phyloP scores from a whole-genome alignment of 1,140 invertebrate genomes.

The Papilio helenus region DNA sequence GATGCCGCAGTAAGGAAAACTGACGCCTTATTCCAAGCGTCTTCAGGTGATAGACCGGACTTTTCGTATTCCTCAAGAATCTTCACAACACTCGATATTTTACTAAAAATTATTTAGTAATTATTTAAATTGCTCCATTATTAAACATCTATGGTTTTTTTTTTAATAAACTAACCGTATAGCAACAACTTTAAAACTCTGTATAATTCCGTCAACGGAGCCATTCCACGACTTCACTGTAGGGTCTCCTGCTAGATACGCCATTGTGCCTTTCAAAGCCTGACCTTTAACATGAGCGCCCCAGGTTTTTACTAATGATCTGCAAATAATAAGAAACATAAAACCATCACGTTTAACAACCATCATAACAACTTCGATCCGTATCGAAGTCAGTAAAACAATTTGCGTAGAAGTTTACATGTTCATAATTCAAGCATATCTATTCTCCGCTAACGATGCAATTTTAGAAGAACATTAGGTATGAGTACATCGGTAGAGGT shows the following conservation, averaged over 20 bases:
- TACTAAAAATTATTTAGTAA: conserved; percentile 78
- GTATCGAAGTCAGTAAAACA: no score
- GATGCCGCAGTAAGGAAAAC: conserved; percentile 90
- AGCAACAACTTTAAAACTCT: conserved; percentile 87
- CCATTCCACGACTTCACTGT: conserved; percentile 83
- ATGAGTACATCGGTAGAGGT: no score
- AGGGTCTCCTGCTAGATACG: conserved; percentile 84
- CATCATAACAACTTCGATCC: no score
- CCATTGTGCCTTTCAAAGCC: conserved; percentile 84
- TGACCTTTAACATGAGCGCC: conserved; percentile 83
- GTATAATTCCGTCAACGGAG: conserved; percentile 85
- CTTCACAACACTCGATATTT: conserved; percentile 86
- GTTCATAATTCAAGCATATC: no score
- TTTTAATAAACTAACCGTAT: conserved; percentile 83
- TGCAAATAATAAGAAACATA: conserved; percentile 45
- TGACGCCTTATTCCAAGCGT: conserved; percentile 93
- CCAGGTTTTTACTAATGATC: conserved; percentile 87
- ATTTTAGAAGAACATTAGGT: no score
- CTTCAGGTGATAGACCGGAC: conserved; percentile 85
- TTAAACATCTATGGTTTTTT: no score
- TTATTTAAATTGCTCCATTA: background rate
- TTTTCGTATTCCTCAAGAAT: conserved; percentile 85
- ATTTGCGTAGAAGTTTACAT: no score
- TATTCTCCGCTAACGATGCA: no score
- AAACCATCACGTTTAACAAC: background rate